Conservation (phyloP, 2,113 vertebrate genomes). For the Cyanoramphus novaezelandiae region DNA sequence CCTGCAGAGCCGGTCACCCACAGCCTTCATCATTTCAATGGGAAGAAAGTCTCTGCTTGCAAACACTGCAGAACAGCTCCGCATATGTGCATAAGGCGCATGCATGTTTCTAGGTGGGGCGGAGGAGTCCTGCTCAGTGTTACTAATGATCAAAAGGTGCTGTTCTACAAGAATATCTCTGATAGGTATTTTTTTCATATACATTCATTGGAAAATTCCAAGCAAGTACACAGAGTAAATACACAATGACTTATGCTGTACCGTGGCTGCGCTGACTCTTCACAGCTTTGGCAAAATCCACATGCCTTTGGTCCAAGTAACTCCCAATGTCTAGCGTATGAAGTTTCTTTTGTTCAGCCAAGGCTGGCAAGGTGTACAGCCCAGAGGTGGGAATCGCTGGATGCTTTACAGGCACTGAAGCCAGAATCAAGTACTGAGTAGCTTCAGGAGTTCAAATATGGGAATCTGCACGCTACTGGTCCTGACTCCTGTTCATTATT, state of each 20-base stretch:
- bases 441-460: background rate
- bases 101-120: background rate
- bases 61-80: background rate
- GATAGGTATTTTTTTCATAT: background rate
- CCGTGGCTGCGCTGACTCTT: background rate
- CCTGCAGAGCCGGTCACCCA: background rate
- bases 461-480: background rate
- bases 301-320: background rate
- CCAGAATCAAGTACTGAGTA: background rate
- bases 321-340: background rate
- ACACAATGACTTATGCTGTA: background rate
- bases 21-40: background rate
- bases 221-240: background rate
- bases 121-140: background rate
- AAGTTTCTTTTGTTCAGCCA: background rate
- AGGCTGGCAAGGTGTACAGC: background rate
- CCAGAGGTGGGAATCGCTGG: background rate
- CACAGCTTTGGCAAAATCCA: background rate
- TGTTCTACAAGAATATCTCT: background rate
- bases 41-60: background rate
- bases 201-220: background rate
- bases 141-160: background rate
- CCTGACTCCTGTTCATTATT: background rate
- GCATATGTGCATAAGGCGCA: fast-evolving
- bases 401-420: background rate